These are phyloP conservation scores for Melanchra persicariae DNA, from an alignment of 2,888 invertebrate genomes.

Conservation along the genomic window DNA sequence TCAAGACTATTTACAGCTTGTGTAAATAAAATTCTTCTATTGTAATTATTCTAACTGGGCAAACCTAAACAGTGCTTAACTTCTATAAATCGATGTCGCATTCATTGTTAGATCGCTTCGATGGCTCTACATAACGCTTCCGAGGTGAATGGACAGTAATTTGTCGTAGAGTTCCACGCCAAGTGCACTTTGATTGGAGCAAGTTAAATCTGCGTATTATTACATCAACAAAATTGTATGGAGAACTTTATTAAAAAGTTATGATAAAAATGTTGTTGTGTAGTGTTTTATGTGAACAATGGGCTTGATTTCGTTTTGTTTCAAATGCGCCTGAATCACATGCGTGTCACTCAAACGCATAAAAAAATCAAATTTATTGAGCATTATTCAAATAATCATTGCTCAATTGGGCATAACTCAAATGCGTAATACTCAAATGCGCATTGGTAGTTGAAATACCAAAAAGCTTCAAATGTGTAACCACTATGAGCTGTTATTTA, in stretches of 20 bases:
- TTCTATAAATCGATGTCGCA: slow-evolving; percentile 48
- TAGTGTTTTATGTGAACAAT: neutral
- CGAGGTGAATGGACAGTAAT: slow-evolving; percentile 80
- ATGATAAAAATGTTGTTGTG: neutral
- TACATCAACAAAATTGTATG: neutral
- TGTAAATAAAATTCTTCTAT: no score
- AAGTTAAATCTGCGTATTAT: neutral
- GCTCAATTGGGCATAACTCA: no score
- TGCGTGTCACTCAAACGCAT: no score
- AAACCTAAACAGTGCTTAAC: slow-evolving; percentile 44
- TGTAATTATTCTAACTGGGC: neutral
- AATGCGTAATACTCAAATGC: neutral
- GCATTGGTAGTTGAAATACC: neutral
- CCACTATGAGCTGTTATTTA: no score
- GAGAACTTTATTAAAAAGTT: neutral
- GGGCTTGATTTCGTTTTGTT: neutral
- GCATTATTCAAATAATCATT: no score
- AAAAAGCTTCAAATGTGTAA: neutral
- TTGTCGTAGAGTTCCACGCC: slow-evolving; percentile 54
- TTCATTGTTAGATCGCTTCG: slow-evolving; percentile 61
- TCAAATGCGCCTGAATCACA: no score
- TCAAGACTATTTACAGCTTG: no score
- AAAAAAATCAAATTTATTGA: no score
- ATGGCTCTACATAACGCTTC: slow-evolving; percentile 79
- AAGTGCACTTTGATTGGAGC: slow-evolving; percentile 53